Evolutionary conservation across 1,140 invertebrate genomes (phyloP), one percentile per base, ranked within the genome.

Genomic region (Platyscapa corneri): DNA sequence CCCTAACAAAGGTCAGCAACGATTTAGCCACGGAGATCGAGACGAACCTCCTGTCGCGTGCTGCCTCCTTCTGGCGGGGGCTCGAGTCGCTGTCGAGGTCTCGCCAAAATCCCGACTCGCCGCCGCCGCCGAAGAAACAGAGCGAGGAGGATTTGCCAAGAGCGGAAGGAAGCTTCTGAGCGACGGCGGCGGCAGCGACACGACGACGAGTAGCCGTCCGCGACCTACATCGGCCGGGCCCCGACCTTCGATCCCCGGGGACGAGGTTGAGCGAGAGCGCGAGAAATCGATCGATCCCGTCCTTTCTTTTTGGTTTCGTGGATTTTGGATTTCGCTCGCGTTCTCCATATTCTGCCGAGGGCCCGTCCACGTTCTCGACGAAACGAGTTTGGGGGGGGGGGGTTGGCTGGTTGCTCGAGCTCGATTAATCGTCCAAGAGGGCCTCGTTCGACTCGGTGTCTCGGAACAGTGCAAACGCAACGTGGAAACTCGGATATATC

Each of bases 81-180:
- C 56, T 3, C n/a, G n/a, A 83, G 60, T 27, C 27, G 16, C 23
- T 16, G 27, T 37, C 83, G 30, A 82, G 79, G 79, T 60, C 75
- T 72, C 80, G 46, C n/a, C 37, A 37, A 70, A 37, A 70, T 70
- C 67, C 30, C n/a, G 2, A 14, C 10, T 20, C n/a, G 7, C 10
- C 67, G 30, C n/a, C 56, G 3, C n/a, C n/a, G n/a, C n/a, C n/a
- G 67, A 37, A 70, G 37, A 70, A 70, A 3, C 34, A 70, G 32
- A 70, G 32, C 67, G 34, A 37, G 1, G 78, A 82, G 84, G 86
- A 87, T 87, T 88, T 88, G 87, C 86, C 80, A 89, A 89, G 75
- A 84, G 86, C 87, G 88, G 86, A 89, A 89, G 88, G 85, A 87
- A n/a, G n/a, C n/a, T n/a, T n/a, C n/a, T n/a, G n/a, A n/a, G n/a